phyloP scores from a whole-genome alignment of 2,888 invertebrate species.

The Acrobasis repandana region DNA sequence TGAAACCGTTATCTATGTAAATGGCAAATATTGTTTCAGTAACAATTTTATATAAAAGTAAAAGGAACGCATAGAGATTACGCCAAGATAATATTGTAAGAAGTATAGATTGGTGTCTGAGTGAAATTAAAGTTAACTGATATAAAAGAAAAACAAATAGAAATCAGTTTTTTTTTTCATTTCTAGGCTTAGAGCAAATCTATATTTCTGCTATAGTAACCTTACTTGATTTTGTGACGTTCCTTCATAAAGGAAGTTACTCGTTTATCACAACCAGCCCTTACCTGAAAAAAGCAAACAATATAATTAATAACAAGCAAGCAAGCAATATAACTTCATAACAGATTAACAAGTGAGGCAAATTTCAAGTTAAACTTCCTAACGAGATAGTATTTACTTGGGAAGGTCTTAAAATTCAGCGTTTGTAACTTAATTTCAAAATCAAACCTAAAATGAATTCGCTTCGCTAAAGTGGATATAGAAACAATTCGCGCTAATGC shows the following conservation, averaged over 20 bases:
- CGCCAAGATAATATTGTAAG: too few species aligned
- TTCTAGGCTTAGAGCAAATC: too few species aligned
- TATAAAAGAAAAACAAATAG: too few species aligned
- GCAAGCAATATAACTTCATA: background rate
- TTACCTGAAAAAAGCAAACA: constrained; percentile 32
- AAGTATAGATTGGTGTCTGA: too few species aligned
- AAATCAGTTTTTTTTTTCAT: too few species aligned
- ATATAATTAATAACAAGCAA: background rate
- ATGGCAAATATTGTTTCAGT: too few species aligned
- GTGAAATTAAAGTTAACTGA: too few species aligned
- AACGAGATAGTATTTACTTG: constrained; percentile 1
- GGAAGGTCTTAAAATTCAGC: background rate
- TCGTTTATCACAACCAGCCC: background rate
- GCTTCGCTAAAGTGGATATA: constrained; percentile 16
- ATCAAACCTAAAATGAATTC: constrained; percentile 12
- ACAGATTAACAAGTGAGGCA: background rate
- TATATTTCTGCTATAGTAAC: background rate
- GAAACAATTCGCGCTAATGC: constrained; percentile 15
- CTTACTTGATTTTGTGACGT: background rate
- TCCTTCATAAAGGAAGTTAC: background rate
- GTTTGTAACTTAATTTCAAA: constrained; percentile 13
- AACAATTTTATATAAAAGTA: too few species aligned
- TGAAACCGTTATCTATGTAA: background rate
- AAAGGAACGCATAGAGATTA: too few species aligned
- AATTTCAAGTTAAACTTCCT: constrained; percentile 1